phyloP scores from a whole-genome alignment of 1,140 invertebrate genomes.

The Trichomalopsis sarcophagae region DNA sequence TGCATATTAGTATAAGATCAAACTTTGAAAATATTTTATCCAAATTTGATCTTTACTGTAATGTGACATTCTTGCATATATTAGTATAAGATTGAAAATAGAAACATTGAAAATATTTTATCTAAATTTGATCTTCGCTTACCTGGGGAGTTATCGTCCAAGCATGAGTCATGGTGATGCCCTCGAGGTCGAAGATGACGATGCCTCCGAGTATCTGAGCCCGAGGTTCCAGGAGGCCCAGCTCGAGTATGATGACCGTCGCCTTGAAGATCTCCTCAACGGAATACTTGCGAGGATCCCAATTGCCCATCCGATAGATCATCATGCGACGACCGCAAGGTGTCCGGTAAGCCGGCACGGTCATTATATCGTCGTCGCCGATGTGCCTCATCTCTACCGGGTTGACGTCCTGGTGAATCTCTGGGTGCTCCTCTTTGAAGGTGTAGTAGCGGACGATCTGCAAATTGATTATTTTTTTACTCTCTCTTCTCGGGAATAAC shows the following conservation, averaged over 20 bases:
- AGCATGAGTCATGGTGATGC: constrained; percentile 81
- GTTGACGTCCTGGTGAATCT: constrained; percentile 80
- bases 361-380: constrained; percentile 82
- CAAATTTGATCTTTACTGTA: not conserved
- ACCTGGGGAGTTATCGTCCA: constrained; percentile 83
- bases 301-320: constrained; percentile 82
- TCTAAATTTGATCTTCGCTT: not conserved
- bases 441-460: constrained; percentile 85
- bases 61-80: too few species aligned
- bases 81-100: not conserved
- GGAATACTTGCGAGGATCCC: constrained; percentile 81
- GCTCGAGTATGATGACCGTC: constrained; percentile 81
- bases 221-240: constrained; percentile 83
- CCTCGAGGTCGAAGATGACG: constrained; percentile 84
- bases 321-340: constrained; percentile 81
- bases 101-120: not conserved
- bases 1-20: not conserved
- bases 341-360: constrained; percentile 84
- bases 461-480: constrained; percentile 53
- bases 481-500: not conserved
- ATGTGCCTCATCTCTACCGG: constrained; percentile 80
- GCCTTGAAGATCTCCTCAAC: constrained; percentile 85
- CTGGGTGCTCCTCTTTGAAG: constrained; percentile 84
- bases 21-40: not conserved
- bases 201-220: constrained; percentile 86